Evolutionary conservation across 2,888 invertebrate genomes (phyloP).

Genomic region (Calliscelio sp.): DNA sequence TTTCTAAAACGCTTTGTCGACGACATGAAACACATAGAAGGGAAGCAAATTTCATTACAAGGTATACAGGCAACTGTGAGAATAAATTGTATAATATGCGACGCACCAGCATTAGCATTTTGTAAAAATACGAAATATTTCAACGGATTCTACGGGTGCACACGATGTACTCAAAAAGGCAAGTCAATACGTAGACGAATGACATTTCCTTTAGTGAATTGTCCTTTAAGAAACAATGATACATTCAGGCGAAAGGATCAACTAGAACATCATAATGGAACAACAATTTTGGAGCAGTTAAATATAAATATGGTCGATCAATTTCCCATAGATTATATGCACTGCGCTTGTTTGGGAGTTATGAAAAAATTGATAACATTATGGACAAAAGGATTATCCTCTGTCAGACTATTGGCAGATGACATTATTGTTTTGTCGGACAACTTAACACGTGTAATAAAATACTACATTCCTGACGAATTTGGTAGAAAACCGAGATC

Average conservation of each 20-base stretch:
- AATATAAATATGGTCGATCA: constrained; percentile 29
- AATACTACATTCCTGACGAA: constrained; percentile 1
- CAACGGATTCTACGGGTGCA: constrained; percentile 30
- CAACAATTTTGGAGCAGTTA: constrained; percentile 12
- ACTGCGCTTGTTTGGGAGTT: neutral
- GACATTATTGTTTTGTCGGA: neutral
- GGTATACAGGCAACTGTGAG: neutral
- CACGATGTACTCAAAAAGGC: no score
- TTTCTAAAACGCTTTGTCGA: constrained; percentile 1
- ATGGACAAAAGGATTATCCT: neutral
- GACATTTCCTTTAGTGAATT: constrained; percentile 13
- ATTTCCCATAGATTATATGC: constrained; percentile 44
- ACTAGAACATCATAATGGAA: constrained; percentile 10
- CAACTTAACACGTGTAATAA: neutral
- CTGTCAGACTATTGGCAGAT: neutral
- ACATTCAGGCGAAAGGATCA: constrained; percentile 6
- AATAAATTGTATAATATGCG: constrained; percentile 14
- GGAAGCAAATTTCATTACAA: neutral
- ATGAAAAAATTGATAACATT: neutral
- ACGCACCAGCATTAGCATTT: constrained; percentile 28
- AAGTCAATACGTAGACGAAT: constrained; percentile 15
- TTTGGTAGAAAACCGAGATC: constrained; percentile 15
- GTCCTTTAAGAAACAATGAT: constrained; percentile 7
- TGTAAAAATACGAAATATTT: neutral
- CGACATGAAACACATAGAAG: neutral